Base-by-base conservation (phyloP, 2,888 invertebrate genomes). In the Drosophila rellima region DNA sequence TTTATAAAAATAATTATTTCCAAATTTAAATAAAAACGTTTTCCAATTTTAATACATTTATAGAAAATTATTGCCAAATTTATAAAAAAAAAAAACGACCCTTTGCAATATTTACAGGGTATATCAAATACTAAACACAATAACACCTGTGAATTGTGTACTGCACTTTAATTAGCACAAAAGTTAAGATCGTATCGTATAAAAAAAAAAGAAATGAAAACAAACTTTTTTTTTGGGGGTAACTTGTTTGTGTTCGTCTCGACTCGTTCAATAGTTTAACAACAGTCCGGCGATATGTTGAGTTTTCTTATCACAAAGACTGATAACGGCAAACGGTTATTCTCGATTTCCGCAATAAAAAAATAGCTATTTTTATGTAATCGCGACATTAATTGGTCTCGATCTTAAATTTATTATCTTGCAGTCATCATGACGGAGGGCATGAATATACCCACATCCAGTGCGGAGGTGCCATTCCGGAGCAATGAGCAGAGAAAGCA, bases 391-490 rank as follows among this genome's bases (percentile, higher is more conserved):
- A 56, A 62, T 62, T 67, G 17, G n/a, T 51, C 44, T 45, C 26
- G 23, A 66, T 29, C 35, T 40, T 11, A 51, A 42, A 8, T 18
- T 39, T 20, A 20, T 55, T 31, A 33, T 33, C 31, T 67, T 42
- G 3, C 42, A 70, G 62, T 31, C 29, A 71, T 51, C 61, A 89
- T 90, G 91, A 88, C 88, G 48, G 90, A 90, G 70, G 87, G 88
- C 52, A 86, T 85, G 71, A 82, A 85, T 64, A 8, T 79, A 65
- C 86, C 86, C 3, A 70, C 67, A 54, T 89, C 90, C 26, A 90
- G 90, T 61, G 87, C 89, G 26, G 82, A 90, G 70, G 83, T 90
- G 42, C 91, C 91, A 1, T 90, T 91, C 52, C 82, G 90, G 1
- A 82, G 86, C 50, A 75, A 80, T 52, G 90, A 89, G 60, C 74